A percentile compares a stretch with the other conserved stretches of the same genome.
phyloP scores from a whole-genome alignment of 2,797 vertebrate genomes.

The Intellagama lesueurii region DNA sequence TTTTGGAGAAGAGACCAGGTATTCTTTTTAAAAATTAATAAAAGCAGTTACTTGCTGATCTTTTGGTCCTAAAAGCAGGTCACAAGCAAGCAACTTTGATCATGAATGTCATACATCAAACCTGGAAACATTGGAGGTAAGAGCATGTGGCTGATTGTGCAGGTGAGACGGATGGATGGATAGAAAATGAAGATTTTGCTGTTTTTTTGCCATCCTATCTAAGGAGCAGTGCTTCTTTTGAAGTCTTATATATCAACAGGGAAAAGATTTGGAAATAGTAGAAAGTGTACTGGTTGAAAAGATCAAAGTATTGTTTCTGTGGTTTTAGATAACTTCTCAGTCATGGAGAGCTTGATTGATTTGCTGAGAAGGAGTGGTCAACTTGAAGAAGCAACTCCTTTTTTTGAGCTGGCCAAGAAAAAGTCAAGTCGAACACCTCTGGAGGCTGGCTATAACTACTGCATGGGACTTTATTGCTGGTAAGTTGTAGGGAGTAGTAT shows the following conservation, averaged over 20 bases:
- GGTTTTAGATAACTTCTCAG: constrained; percentile 73
- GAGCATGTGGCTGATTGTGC: accelerated
- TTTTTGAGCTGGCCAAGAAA: constrained; percentile 68
- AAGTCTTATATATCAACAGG: background rate
- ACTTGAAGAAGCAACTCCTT: constrained; percentile 67
- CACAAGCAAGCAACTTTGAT: background rate
- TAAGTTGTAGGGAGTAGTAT: constrained; percentile 41
- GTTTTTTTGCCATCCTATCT: too few relatives aligned
- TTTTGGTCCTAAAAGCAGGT: background rate
- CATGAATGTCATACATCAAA: background rate
- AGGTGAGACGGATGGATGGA: background rate
- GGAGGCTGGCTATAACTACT: constrained; percentile 77
- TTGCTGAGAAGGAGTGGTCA: constrained; percentile 74
- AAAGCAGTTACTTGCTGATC: background rate
- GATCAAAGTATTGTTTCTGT: background rate
- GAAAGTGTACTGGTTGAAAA: constrained; percentile 5
- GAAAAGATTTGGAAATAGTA: constrained; percentile 6
- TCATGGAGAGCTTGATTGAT: constrained; percentile 69
- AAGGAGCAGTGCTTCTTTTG: background rate
- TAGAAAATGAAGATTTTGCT: background rate
- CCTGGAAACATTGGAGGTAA: background rate
- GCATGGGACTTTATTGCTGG: constrained; percentile 78
- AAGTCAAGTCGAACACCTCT: constrained; percentile 54
- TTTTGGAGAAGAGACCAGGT: constrained; percentile 74
- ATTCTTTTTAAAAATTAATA: background rate